A percentile compares a stretch with the other conserved stretches of the same genome.
Conservation (phyloP, 2,888 invertebrate genomes). For the Halictus quadricinctus region DNA sequence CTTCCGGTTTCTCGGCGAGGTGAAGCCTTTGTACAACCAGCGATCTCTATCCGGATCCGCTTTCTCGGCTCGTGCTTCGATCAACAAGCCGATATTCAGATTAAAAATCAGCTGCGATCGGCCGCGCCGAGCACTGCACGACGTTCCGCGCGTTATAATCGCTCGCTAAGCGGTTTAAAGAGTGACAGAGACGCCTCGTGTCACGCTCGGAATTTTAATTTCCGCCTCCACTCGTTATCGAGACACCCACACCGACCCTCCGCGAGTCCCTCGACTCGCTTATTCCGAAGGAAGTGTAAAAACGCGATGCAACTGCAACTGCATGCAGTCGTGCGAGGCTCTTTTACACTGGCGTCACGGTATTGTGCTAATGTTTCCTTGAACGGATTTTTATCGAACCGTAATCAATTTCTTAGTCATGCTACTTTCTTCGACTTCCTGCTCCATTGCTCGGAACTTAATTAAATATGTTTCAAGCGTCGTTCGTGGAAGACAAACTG, state of each 20-base stretch:
- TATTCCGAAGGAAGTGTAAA: not conserved
- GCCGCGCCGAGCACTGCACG: not conserved
- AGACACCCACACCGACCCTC: not conserved
- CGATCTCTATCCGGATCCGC: not conserved
- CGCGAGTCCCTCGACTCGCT: not conserved
- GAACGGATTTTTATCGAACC: not conserved
- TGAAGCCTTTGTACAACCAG: not conserved
- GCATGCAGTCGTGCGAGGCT: not conserved
- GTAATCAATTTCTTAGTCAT: not conserved
- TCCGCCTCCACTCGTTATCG: not conserved
- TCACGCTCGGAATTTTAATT: not conserved
- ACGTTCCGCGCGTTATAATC: not conserved
- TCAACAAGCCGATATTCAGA: conserved; percentile 7
- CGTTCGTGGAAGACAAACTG: not conserved
- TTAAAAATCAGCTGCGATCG: not conserved
- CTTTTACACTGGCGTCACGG: not conserved
- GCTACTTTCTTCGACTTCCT: not conserved
- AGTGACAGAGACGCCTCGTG: not conserved
- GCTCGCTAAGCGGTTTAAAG: not conserved
- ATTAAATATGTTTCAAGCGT: not conserved
- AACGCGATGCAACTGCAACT: not conserved
- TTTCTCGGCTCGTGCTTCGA: conserved; percentile 4
- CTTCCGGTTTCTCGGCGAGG: not conserved
- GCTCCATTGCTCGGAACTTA: not conserved
- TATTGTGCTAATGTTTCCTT: not conserved